Evolutionary conservation across 1,140 invertebrate species (phyloP).

Genomic region (Scylla paramamosain): DNA sequence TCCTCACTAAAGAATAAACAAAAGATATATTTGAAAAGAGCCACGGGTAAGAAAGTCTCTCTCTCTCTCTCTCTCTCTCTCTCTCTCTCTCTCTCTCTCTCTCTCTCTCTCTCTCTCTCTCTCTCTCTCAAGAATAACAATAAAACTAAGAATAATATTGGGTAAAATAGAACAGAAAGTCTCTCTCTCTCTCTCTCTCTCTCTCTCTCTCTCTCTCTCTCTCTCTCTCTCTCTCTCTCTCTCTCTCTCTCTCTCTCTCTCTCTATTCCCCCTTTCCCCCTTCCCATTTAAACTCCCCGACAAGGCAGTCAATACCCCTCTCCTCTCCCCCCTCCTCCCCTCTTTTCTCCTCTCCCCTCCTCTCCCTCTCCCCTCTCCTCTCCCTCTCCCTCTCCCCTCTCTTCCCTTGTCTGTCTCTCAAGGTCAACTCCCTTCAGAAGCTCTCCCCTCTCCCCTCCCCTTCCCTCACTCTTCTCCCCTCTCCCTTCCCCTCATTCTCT

Average conservation of each 20-base stretch:
- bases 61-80: conserved; percentile 5
- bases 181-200: no score
- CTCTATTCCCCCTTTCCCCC: background rate
- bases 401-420: background rate
- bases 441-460: background rate
- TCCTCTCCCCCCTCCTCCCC: no score
- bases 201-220: background rate
- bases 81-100: background rate
- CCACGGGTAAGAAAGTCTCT: background rate
- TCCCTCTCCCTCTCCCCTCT: background rate
- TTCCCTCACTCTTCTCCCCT: background rate
- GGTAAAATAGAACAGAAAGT: no score
- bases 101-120: conserved; percentile 5
- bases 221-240: background rate
- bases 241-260: background rate
- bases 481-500: background rate
- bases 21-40: background rate
- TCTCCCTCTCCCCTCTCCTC: background rate
- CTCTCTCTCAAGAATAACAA: no score
- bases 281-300: no score
- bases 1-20: background rate
- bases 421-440: background rate
- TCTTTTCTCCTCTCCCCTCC: background rate
- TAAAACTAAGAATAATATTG: no score
- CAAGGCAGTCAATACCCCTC: no score